Base-by-base conservation (phyloP, 2,113 vertebrate genomes). In the Galemys pyrenaicus region DNA sequence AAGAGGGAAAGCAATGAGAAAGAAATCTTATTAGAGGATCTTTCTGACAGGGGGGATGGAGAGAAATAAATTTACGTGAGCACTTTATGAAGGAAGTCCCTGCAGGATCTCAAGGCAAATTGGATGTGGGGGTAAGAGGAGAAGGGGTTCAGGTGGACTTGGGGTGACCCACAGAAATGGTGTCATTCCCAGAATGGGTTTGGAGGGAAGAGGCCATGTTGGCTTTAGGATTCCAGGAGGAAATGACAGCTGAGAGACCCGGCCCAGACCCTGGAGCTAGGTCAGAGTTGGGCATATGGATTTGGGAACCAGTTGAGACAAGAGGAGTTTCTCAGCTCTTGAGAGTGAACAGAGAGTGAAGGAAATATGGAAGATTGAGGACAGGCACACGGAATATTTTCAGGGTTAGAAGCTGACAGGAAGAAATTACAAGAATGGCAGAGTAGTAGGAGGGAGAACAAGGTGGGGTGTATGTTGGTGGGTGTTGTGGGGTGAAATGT, bases 381-480 rank as follows among this genome's bases (percentile, higher is more conserved):
- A 54, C 37, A 54, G 32, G n/a, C 2, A 6, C 12, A 37, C 28
- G 60, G 37, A 5, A 17, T 1, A 0, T 44, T 17, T 22, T 4
- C 8, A 22, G 58, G 58, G 39, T 15, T n/a, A 17, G 28, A 73
- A 49, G 68, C 58, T 30, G 64, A 41, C 6, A 32, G n/a, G 89
- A n/a, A 9, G 80, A 30, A 70, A 44, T 39, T 5, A 2, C 0
- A 0, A 60, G 62, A 35, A 85, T n/a, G 62, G 51, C 70, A 5
- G 16, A 49, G 26, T 37, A 28, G 35, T 13, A 56, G 79, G 9
- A 56, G 37, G 37, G 54, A 16, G 51, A 11, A 46, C 2, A 2
- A 3, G 3, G 37, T 0, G 1, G 3, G 58, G 12, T 26, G 20
- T 20, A n/a, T 1, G 1, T 26, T 9, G 41, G 75, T 30, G 9